Base-by-base conservation (phyloP, 2,888 invertebrate species). In the Hyposoter dolosus region DNA sequence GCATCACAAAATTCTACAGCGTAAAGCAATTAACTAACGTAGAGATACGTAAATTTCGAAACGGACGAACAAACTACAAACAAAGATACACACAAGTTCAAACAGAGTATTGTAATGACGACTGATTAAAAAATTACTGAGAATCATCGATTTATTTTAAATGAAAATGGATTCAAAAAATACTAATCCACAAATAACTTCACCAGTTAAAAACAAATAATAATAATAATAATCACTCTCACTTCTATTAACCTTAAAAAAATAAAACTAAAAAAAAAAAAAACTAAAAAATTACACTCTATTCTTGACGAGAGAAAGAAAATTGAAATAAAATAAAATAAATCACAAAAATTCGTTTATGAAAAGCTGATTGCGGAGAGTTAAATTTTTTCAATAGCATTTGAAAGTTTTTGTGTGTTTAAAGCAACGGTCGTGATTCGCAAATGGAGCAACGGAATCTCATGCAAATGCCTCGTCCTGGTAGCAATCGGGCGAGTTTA, bases 91-190 rank as follows among this genome's bases (percentile, higher is more conserved):
- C 43, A 12, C 63, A n/a, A 4, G 35, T 4, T 65, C n/a, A 45
- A 56, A 23, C 56, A 53, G 65, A 28, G 45, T 50, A 35, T 35
- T 50, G 35, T 10, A 86, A 84, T 87, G 89, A 90, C 89, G 89
- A 88, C 86, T 81, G 88, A 88, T 90, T 88, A 89, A 90, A 85
- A 71, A 88, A 83, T 90, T 86, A 85, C 89, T 90, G 88, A 89
- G 80, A 75, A 84, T 74, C 71, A 75, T 68, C 87, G 88, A 89
- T 89, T 91, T 88, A 89, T 90, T 40, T 40, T 40, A 40, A 40
- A 40, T 40, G 40, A 6, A 40, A 4, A 40, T 4, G 0, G 7
- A 40, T 40, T 7, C 7, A 40, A 40, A 40, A 4, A 7, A 6
- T 40, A 0, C 40, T 40, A 89, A 89, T 90, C 88, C 87, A 89